Percentiles rank a stretch among this genome's conserved stretches.
These are phyloP conservation scores for Phalacrocorax aristotelis DNA, from an alignment of 2,113 vertebrate genomes.

Conservation along the genomic window DNA sequence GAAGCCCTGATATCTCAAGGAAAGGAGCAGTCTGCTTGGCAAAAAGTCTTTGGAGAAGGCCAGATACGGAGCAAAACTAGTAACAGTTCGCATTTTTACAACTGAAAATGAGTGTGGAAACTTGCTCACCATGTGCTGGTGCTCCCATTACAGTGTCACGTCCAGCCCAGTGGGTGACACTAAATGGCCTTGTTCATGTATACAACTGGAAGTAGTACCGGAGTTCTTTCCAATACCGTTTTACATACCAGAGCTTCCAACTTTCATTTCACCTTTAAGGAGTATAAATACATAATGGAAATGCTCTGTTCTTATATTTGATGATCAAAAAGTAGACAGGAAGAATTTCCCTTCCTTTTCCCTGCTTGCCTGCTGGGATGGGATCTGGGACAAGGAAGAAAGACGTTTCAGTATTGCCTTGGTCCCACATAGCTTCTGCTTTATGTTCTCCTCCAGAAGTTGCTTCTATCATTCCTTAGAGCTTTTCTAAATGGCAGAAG, in stretches of 20 bases:
- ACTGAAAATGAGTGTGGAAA: neutral
- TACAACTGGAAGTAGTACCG: neutral
- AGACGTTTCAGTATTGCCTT: neutral
- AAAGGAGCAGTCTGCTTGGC: neutral
- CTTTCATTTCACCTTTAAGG: neutral
- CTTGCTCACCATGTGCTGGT: neutral
- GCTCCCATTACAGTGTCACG: neutral
- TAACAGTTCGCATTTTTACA: neutral
- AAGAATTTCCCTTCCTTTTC: neutral
- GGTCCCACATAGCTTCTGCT: neutral
- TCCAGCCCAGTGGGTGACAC: neutral
- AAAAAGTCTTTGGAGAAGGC: neutral
- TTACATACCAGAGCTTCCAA: neutral
- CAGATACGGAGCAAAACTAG: neutral
- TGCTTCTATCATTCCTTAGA: neutral
- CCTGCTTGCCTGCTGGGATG: neutral
- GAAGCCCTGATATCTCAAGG: neutral
- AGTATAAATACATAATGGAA: neutral
- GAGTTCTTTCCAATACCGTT: fast-evolving
- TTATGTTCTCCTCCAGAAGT: neutral
- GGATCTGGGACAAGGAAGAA: neutral
- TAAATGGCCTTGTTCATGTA: neutral
- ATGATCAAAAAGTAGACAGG: neutral
- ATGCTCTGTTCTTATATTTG: neutral
- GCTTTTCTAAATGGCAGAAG: neutral